phyloP scores from a whole-genome alignment of 2,888 invertebrate genomes.

The Bembecia ichneumoniformis region DNA sequence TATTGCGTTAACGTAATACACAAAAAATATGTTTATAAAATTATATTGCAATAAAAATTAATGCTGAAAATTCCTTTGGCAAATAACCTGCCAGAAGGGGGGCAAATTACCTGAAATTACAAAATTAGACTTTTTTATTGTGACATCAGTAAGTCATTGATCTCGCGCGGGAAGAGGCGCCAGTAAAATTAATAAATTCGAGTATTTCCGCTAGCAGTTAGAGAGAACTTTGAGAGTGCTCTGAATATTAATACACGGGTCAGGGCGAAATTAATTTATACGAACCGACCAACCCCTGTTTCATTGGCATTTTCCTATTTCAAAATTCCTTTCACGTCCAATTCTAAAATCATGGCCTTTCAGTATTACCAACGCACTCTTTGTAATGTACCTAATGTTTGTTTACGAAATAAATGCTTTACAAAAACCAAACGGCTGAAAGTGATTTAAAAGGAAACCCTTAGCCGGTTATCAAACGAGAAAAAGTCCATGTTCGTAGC shows the following conservation, averaged over 20 bases:
- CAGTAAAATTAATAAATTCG: constrained; percentile 58
- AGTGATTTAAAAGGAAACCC: no score
- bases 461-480: no score
- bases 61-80: no score
- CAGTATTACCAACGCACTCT: constrained; percentile 8
- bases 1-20: no score
- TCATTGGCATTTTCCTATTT: constrained; percentile 51
- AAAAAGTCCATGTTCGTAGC: no score
- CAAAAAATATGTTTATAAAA: no score
- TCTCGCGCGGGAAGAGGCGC: constrained; percentile 33
- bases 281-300: constrained; percentile 53
- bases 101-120: background rate
- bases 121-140: background rate
- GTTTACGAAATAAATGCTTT: no score
- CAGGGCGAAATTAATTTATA: constrained; percentile 64
- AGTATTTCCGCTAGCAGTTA: constrained; percentile 58
- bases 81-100: no score
- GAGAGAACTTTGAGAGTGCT: constrained; percentile 62
- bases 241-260: constrained; percentile 67
- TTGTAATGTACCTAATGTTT: background rate
- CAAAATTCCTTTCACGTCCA: constrained; percentile 48
- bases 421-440: no score
- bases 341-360: constrained; percentile 43
- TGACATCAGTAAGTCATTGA: constrained; percentile 20
- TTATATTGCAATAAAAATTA: no score